Conservation (phyloP, 2,113 vertebrate genomes). For the Miniopterus natalensis region DNA sequence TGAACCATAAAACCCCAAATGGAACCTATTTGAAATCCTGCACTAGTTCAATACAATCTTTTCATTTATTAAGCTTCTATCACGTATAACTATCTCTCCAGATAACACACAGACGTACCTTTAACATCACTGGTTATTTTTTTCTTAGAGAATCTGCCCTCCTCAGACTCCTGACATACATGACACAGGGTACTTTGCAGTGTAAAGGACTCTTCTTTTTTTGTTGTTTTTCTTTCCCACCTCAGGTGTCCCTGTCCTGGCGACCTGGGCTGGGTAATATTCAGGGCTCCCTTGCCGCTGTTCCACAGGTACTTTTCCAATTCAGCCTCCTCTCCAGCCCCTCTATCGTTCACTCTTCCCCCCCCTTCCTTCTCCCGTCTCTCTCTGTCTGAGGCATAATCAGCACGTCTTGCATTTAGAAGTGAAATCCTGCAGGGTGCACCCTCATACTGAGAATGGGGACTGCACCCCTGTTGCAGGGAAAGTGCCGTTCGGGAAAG, state of each 20-base stretch:
- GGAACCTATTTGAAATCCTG: neutral
- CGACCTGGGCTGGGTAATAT: neutral
- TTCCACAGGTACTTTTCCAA: neutral
- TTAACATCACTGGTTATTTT: neutral
- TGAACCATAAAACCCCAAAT: neutral
- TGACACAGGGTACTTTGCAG: neutral
- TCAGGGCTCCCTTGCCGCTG: neutral
- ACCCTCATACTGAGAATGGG: constrained; percentile 74
- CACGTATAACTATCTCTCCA: neutral
- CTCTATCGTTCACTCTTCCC: neutral
- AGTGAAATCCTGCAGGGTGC: constrained; percentile 81
- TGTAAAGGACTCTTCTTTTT: neutral
- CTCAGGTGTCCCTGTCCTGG: neutral
- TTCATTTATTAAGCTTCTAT: neutral
- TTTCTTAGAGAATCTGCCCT: neutral
- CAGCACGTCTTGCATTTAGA: constrained; percentile 68
- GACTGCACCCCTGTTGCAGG: constrained; percentile 1
- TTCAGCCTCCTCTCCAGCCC: neutral
- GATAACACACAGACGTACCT: neutral
- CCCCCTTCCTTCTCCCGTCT: neutral
- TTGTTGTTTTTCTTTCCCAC: neutral
- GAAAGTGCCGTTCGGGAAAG: constrained; percentile 47
- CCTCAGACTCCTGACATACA: neutral
- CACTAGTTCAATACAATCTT: neutral
- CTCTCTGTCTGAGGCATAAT: constrained; percentile 61